Base-by-base conservation (phyloP, 1,140 invertebrate genomes). In the Atta colombica region DNA sequence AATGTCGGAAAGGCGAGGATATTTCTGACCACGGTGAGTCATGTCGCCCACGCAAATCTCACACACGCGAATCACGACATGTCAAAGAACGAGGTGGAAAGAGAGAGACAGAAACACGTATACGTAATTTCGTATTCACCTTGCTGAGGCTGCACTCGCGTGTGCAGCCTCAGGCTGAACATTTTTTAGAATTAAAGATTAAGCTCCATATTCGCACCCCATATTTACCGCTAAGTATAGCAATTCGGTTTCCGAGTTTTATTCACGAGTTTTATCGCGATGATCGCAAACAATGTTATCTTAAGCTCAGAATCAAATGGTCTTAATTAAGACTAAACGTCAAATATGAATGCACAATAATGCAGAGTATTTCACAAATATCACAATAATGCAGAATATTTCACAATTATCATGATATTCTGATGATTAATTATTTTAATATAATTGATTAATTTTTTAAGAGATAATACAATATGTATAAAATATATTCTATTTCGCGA, bases 1-100 rank as follows among this genome's bases (percentile, higher is more conserved):
- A 82, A 85, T 89, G 89, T 77, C 78, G 89, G 80, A 68, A 89
- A 87, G 86, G 84, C 71, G 80, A 85, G 28, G 77, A 82, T 93
- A 93, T 93, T 93, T 92, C 90, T 92, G 93, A 88, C 72, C 61
- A 31, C 35, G 88, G 80, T 93, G 93, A 93, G 77, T 93, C 93
- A 93, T 88, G 61, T 86, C 91, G 86, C 93, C 93, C 89, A 93
- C 93, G 87, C 91, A 69, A 45, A 89, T 90, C 77, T 87, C 85
- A 81, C 90, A 53, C 77, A 86, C 71, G 72, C 78, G 71, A 75
- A 55, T 39, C 55, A 69, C 69, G 55, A 84, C 58, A 61, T 58
- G 39, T 25, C 39, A 45, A n/a, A 63, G 39, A 55, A 18, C 61
- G 28, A 28, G 49, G 35, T 16, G 49, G 12, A 51, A 16, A 14